Base-by-base conservation (phyloP, 2,113 vertebrate species). In the Datnioides undecimradiatus region DNA sequence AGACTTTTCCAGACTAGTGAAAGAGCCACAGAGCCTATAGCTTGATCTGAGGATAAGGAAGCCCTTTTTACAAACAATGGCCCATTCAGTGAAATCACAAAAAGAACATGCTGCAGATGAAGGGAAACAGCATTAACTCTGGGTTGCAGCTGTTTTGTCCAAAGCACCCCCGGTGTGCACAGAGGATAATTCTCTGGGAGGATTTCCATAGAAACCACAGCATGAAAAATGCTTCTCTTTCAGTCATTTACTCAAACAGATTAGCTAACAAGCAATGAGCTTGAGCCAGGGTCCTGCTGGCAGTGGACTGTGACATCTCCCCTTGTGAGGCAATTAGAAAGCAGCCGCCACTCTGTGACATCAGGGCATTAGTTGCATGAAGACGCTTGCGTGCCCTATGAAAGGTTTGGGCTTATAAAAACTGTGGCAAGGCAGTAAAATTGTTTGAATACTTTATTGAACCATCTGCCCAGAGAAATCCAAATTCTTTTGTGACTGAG, bases 181-280 rank as follows among this genome's bases (percentile, higher is more conserved):
- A 51, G 33, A 41, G 27, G 63, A 78, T 80, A 3, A 85, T 68
- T 49, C 34, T 78, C 41, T 27, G 23, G 17, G 23, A 76, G 41
- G 40, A 82, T 91, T 87, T 88, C 90, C 88, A 91, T 82, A 46
- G 84, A 90, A 91, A 91, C 83, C 25, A 21, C 25, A 72, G 73
- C 54, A 74, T 3, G 2, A 25, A 31, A 60, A 46, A 46, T 10
- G 27, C 29, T 48, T 52, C 51, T 27, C 51, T 51, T 57, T 55
- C 19, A 55, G 43, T 17, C 7, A 9, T 72, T 81, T 64, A 79
- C n/a, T 10, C 40, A 79, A 83, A 81, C 52, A 1, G 14, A 72
- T 76, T 36, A 34, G 57, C 66, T 79, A 80, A 74, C 31, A 60
- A 40, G 69, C 40, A 66, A 5, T 68, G 59, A 82, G 40, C 59